A percentile compares a stretch with the other conserved stretches of the same genome.
phyloP scores from a whole-genome alignment of 35 echinoderm and acorn worm genomes.

The Acanthaster planci region DNA sequence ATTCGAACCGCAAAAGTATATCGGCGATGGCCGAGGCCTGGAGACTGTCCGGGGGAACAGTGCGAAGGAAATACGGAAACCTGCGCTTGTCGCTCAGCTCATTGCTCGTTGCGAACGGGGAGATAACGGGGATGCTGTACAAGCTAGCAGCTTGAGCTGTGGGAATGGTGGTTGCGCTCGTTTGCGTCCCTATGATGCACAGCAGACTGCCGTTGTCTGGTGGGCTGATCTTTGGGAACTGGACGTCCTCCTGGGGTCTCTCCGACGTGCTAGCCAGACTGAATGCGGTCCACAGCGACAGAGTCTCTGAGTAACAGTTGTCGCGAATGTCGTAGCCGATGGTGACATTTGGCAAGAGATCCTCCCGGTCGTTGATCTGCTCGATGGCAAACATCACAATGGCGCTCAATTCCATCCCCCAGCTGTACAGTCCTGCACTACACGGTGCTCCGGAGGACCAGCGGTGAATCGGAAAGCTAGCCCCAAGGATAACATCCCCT shows the following conservation, averaged over 20 bases:
- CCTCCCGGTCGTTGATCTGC: conserved; percentile 24
- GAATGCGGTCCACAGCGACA: not conserved
- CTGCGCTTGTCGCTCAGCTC: conserved; percentile 39
- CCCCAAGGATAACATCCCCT: conserved; percentile 1
- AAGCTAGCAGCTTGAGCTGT: not conserved
- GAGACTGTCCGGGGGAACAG: conserved; percentile 44
- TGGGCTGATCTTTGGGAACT: not conserved
- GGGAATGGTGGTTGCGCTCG: not conserved
- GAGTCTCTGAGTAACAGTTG: conserved; percentile 7
- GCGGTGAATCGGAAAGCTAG: not conserved
- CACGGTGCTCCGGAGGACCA: not conserved
- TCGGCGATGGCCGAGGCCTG: conserved; percentile 52
- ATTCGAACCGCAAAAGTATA: conserved; percentile 39
- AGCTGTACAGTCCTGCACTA: not conserved
- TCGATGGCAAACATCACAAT: conserved; percentile 42
- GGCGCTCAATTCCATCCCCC: conserved; percentile 26
- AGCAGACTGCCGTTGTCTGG: not conserved
- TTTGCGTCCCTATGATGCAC: conserved; percentile 35
- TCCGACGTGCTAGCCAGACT: not conserved
- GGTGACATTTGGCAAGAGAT: conserved; percentile 37
- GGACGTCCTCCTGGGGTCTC: not conserved
- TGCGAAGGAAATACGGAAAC: conserved; percentile 47
- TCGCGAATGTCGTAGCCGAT: conserved; percentile 56
- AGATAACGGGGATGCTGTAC: conserved; percentile 22
- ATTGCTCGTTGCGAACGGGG: conserved; percentile 19